These are phyloP conservation scores for Spea bombifrons DNA, from an alignment of 2,113 vertebrate species.

Conservation along the genomic window DNA sequence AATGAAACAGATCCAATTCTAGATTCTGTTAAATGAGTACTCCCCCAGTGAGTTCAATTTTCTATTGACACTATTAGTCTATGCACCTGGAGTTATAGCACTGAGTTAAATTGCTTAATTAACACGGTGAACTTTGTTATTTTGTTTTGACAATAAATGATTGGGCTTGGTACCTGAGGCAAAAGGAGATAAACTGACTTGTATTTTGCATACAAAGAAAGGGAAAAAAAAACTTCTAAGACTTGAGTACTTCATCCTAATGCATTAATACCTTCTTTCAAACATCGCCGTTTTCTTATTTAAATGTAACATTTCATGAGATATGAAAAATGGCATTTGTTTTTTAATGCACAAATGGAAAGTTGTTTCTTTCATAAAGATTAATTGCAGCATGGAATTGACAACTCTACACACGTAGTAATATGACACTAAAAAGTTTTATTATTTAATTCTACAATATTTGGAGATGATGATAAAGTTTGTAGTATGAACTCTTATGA, in stretches of 20 bases:
- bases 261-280: not conserved
- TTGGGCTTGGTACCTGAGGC: conserved; percentile 47
- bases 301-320: not conserved
- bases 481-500: too few species aligned
- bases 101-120: conserved; percentile 48
- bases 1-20: conserved; percentile 47
- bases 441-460: too few species aligned
- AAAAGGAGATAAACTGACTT: conserved; percentile 44
- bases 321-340: not conserved
- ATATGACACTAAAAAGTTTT: too few species aligned
- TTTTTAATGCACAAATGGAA: not conserved
- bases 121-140: conserved; percentile 49
- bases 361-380: not conserved
- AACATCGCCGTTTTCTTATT: not conserved
- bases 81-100: conserved; percentile 47
- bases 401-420: not conserved
- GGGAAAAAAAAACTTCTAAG: not conserved
- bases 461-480: too few species aligned
- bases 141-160: conserved; percentile 49
- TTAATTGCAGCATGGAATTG: not conserved
- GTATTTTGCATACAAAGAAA: conserved; percentile 32
- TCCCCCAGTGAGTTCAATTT: conserved; percentile 48
- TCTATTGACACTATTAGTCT: conserved; percentile 49
- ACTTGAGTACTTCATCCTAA: not conserved
- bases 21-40: conserved; percentile 49